These are phyloP conservation scores for Umimayanthus chanpuru DNA, from an alignment of 92 coral and sea anemone species.

Conservation along the genomic window DNA sequence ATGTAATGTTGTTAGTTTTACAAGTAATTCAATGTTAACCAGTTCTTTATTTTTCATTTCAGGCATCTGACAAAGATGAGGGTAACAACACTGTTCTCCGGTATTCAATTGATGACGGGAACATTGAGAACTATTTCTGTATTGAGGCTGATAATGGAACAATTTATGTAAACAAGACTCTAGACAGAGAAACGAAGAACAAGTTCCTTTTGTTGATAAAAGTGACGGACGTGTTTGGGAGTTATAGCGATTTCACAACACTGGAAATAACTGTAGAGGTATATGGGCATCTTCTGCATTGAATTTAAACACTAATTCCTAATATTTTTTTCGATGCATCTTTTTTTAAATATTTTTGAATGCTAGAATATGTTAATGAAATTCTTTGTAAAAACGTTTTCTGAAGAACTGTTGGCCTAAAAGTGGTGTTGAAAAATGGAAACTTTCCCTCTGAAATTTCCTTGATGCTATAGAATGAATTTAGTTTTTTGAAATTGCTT, in stretches of 20 bases:
- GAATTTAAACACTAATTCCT: background rate
- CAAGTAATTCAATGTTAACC: background rate
- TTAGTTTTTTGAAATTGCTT: too few relatives aligned
- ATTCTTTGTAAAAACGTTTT: too few relatives aligned
- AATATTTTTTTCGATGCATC: too few relatives aligned
- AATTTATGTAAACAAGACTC: slow-evolving; percentile 27
- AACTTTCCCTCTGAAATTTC: too few relatives aligned
- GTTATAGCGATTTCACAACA: slow-evolving; percentile 23
- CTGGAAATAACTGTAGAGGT: slow-evolving; percentile 32
- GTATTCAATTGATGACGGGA: slow-evolving; percentile 47
- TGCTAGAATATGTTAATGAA: too few relatives aligned
- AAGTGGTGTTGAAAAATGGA: too few relatives aligned
- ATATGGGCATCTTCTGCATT: background rate
- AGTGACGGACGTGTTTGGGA: slow-evolving; percentile 19
- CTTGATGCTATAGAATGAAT: too few relatives aligned
- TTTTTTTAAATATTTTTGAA: too few relatives aligned
- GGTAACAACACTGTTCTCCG: slow-evolving; percentile 62
- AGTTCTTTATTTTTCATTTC: background rate
- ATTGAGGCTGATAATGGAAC: slow-evolving; percentile 54
- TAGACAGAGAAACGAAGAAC: slow-evolving; percentile 33
- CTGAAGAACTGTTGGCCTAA: too few relatives aligned
- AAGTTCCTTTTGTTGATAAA: slow-evolving; percentile 26
- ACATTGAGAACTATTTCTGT: slow-evolving; percentile 48
- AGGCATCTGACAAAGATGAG: slow-evolving; percentile 83
- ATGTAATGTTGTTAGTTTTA: too few relatives aligned